Percentiles rank a stretch among this genome's conserved stretches.
Evolutionary conservation across 1,140 invertebrate genomes (phyloP).

Genomic region (Drosophila navojoa): DNA sequence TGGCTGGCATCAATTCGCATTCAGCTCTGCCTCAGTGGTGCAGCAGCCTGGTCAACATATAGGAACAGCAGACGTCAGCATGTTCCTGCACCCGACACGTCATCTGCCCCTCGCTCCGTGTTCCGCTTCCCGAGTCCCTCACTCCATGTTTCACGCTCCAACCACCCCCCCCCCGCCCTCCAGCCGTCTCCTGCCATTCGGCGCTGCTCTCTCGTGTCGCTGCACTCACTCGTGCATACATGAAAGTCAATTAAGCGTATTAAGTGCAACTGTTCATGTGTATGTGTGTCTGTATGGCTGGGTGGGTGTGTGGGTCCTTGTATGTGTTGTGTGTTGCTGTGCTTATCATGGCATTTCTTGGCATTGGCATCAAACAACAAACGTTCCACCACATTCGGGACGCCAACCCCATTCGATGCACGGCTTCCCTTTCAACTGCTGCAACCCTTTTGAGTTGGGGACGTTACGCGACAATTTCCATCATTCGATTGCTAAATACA

Average conservation of each 20-base stretch:
- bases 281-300: conserved; percentile 14
- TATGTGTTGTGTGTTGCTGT: conserved; percentile 29
- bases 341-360: conserved; percentile 76
- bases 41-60: conserved; percentile 63
- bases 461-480: conserved; percentile 45
- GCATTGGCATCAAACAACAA: conserved; percentile 72
- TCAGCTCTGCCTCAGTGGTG: conserved; percentile 51
- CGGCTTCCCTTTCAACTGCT: conserved; percentile 3
- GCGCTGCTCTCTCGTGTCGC: conserved; percentile 56
- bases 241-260: conserved; percentile 80
- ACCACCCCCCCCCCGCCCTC: not conserved
- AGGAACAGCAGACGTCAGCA: conserved; percentile 35
- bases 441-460: conserved; percentile 47
- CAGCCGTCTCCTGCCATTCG: not conserved
- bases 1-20: conserved; percentile 41
- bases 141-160: not conserved
- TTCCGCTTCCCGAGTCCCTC: not conserved
- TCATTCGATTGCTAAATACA: conserved; percentile 43
- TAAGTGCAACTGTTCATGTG: conserved; percentile 62
- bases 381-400: conserved; percentile 11
- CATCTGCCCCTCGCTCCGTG: not conserved
- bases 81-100: conserved; percentile 21
- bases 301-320: conserved; percentile 11
- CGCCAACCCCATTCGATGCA: conserved; percentile 1
- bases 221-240: conserved; percentile 77